Evolutionary conservation across 2,888 invertebrate species (phyloP), one percentile per base, ranked within the genome.

Genomic region (Eupeodes luniger): DNA sequence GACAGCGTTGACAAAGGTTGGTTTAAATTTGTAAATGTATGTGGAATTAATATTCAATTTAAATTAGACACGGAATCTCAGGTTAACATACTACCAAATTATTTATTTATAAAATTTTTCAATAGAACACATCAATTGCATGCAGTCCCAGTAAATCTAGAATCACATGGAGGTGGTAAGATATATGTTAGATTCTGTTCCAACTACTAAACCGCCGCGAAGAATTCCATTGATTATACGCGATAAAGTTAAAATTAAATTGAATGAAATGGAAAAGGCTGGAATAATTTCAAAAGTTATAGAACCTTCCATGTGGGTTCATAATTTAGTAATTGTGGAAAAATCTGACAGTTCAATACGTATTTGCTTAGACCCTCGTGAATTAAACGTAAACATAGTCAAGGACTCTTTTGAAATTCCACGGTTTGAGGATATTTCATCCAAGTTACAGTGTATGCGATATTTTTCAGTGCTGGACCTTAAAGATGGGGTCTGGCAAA

Each of bases 61-160:
- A 40, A 61, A 36, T n/a, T 61, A 14, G 61, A 61, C n/a, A 61
- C 27, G 27, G 27, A 2, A 27, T 27, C 27, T 27, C 27, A 27
- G 27, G 27, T 27, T 27, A 27, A 27, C 61, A 61, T 61, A n/a
- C 7, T 61, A 61, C 36, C 61, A n/a, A 61, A 14, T 36, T 14
- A 61, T n/a, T 61, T 61, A n/a, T 61, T 61, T n/a, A 34, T 14
- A n/a, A 61, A 61, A 61, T 36, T 61, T 61, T 61, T 36, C 12
- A 36, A 36, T n/a, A n/a, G 40, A 34, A 61, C 59, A 61, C n/a
- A 61, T 61, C 14, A 61, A 36, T 61, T 61, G 61, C 61, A 61
- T 14, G n/a, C 36, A 36, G 7, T 36, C 7, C 9, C 34, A 36
- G 36, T 61, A 4, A 61, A 61, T n/a, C 5, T 36, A 61, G 61